These are phyloP conservation scores for Microctenopoma stevenorrisi DNA, from an alignment of 2,797 vertebrate species.

Conservation along the genomic window DNA sequence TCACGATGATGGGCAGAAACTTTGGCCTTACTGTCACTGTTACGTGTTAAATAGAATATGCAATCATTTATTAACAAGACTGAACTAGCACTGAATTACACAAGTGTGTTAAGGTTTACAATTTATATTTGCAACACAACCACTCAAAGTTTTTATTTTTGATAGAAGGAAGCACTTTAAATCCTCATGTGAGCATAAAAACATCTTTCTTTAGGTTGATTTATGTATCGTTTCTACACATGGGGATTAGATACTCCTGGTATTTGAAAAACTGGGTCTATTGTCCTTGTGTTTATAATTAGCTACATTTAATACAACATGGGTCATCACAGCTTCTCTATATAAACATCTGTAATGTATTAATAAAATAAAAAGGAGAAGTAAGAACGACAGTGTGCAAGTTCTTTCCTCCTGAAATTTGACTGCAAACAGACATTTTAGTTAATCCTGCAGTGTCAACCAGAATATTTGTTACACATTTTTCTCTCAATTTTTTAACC, in stretches of 20 bases:
- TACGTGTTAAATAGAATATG: background rate
- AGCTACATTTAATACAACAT: too few species aligned
- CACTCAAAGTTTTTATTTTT: constrained; percentile 25
- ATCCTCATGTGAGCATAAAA: constrained; percentile 17
- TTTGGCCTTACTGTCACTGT: background rate
- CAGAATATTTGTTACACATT: too few species aligned
- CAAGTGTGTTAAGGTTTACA: background rate
- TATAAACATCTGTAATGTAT: background rate
- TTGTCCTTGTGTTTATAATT: background rate
- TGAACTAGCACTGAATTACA: background rate
- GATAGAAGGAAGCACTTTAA: constrained; percentile 36
- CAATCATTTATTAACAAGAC: constrained; percentile 35
- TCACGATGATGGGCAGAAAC: background rate
- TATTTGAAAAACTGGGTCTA: background rate
- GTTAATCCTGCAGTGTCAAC: too few species aligned
- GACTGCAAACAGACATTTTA: too few species aligned
- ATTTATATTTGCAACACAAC: background rate
- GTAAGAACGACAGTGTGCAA: too few species aligned
- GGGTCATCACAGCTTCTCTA: background rate
- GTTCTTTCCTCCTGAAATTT: too few species aligned
- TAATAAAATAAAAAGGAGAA: too few species aligned
- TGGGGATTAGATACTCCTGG: background rate
- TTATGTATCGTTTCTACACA: background rate
- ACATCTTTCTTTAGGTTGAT: too few species aligned
- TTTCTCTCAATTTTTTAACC: background rate